Conservation (phyloP, 30 jellyfish, hydroid and myxozoan genomes). For the Aurelia aurita region DNA sequence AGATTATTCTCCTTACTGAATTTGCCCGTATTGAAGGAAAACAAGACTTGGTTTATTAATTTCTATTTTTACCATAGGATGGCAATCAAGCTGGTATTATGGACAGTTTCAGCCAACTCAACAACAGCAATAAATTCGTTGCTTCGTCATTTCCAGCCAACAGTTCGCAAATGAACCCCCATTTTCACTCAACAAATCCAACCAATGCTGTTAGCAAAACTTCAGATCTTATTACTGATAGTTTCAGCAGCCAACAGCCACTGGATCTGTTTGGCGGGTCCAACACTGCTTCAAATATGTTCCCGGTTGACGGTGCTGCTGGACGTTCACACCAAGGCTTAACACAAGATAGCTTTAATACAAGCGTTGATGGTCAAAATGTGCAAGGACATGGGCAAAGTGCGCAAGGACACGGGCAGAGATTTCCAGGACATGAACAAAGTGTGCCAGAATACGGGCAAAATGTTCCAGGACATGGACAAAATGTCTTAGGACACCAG, state of each 20-base stretch:
- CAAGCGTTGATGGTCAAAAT: too few species aligned
- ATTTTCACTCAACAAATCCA: background rate
- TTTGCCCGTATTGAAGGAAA: background rate
- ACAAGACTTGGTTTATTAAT: background rate
- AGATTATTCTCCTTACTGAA: background rate
- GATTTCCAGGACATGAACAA: too few species aligned
- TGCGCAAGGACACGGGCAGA: too few species aligned
- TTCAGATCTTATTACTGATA: background rate
- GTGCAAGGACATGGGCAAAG: too few species aligned
- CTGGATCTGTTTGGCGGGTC: background rate
- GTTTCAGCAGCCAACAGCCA: conserved; percentile 6
- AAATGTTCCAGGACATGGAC: too few species aligned
- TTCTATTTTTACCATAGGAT: background rate
- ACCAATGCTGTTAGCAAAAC: background rate
- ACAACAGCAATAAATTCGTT: background rate
- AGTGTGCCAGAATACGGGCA: too few species aligned
- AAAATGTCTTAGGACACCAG: too few species aligned
- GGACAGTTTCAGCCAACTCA: conserved; percentile 2
- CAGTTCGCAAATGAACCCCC: background rate
- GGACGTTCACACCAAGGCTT: background rate
- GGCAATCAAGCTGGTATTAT: background rate
- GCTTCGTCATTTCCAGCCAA: background rate
- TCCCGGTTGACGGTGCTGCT: background rate
- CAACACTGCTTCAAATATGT: background rate
- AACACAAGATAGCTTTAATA: too few species aligned